phyloP scores from a whole-genome alignment of 1,140 invertebrate genomes.

The Hesperophylax magnus region DNA sequence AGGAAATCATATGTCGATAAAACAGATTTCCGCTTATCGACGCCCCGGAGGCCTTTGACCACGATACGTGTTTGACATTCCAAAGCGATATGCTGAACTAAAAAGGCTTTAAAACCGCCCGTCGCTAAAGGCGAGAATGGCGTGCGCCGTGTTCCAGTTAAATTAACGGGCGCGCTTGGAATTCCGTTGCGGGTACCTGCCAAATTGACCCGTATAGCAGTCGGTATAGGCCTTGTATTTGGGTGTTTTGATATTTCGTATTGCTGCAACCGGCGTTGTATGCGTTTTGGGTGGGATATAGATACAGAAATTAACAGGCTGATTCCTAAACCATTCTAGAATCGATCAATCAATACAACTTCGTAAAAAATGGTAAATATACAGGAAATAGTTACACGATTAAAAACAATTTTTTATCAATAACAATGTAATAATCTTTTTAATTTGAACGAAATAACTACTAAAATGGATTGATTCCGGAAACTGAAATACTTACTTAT shows the following conservation, averaged over 20 bases:
- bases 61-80: conserved; percentile 53
- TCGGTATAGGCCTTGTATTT: background rate
- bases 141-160: background rate
- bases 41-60: conserved; percentile 54
- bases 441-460: too few relatives aligned
- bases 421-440: too few relatives aligned
- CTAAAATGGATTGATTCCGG: too few relatives aligned
- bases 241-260: conserved; percentile 15
- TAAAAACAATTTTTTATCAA: too few relatives aligned
- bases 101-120: background rate
- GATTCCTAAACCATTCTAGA: background rate
- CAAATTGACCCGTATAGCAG: conserved; percentile 38
- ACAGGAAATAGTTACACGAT: too few relatives aligned
- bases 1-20: conserved; percentile 46
- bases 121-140: conserved; percentile 10
- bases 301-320: background rate
- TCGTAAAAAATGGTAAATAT: too few relatives aligned
- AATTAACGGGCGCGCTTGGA: conserved; percentile 22
- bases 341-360: background rate
- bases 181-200: conserved; percentile 20
- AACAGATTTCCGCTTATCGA: conserved; percentile 52
- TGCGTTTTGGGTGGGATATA: conserved; percentile 36
- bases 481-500: too few relatives aligned
- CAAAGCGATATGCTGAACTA: background rate
- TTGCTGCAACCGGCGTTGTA: conserved; percentile 12